Evolutionary conservation across 1,140 invertebrate genomes (phyloP).

Genomic region (Scaptomyza montana): DNA sequence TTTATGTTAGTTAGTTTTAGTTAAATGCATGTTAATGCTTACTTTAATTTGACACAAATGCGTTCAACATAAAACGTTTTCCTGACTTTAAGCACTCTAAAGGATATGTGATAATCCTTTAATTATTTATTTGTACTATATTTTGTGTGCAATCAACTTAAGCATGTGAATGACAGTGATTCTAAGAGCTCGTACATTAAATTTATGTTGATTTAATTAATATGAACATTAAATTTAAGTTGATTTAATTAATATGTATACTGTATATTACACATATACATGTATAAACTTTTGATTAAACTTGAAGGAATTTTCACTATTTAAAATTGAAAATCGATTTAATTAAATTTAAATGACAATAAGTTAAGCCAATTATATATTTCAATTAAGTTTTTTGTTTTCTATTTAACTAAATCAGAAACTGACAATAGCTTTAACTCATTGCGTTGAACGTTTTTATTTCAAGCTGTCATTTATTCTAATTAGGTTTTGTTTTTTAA

Average conservation of each 20-base stretch:
- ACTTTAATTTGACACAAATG: constrained; percentile 34
- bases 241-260: neutral
- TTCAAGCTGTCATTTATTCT: constrained; percentile 37
- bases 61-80: constrained; percentile 11
- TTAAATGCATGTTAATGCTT: constrained; percentile 36
- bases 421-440: constrained; percentile 21
- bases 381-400: neutral
- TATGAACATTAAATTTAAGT: neutral
- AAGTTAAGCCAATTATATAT: neutral
- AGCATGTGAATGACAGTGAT: neutral
- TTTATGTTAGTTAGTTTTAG: constrained; percentile 21
- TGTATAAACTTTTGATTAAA: no score
- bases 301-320: no score
- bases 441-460: constrained; percentile 17
- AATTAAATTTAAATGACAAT: constrained; percentile 13
- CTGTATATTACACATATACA: no score
- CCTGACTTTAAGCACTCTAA: neutral
- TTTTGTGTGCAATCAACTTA: neutral
- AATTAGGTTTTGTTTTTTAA: constrained; percentile 33
- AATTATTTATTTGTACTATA: neutral
- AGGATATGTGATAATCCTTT: constrained; percentile 2
- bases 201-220: neutral
- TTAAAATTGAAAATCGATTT: no score
- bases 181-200: neutral
- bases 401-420: constrained; percentile 3